These are phyloP conservation scores for Melitaea cinxia DNA, from an alignment of 1,140 invertebrate genomes.

Conservation along the genomic window DNA sequence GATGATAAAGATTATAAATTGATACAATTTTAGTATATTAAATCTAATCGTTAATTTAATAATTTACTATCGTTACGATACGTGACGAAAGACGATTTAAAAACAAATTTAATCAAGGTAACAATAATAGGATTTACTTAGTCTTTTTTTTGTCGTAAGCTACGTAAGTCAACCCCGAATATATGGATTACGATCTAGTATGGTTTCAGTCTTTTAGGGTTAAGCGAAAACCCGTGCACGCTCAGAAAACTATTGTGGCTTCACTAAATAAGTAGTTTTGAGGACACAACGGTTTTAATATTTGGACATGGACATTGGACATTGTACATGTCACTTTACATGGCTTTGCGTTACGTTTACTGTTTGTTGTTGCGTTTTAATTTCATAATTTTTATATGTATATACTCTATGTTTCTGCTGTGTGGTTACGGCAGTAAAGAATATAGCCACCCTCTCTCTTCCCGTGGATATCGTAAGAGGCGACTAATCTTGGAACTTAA, in stretches of 20 bases:
- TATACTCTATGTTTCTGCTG: no score
- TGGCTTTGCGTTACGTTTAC: no score
- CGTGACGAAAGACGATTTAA: not conserved
- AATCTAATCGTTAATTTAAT: not conserved
- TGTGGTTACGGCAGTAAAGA: no score
- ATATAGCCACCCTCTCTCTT: no score
- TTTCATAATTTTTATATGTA: no score
- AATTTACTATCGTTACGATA: not conserved
- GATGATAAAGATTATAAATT: no score
- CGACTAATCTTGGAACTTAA: no score
- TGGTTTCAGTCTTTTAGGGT: slow-evolving; percentile 74
- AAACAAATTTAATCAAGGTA: slow-evolving; percentile 48
- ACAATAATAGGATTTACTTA: slow-evolving; percentile 66
- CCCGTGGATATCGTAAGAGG: no score
- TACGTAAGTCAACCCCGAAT: slow-evolving; percentile 43
- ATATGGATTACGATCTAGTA: slow-evolving; percentile 66
- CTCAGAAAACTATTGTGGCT: slow-evolving; percentile 50
- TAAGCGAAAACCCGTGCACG: slow-evolving; percentile 53
- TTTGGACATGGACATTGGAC: no score
- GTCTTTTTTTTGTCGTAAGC: slow-evolving; percentile 20
- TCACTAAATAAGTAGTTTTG: slow-evolving; percentile 32
- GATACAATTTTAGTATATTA: no score
- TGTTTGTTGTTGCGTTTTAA: no score
- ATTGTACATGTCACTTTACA: no score
- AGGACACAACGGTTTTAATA: not conserved